A percentile compares a stretch with the other conserved stretches of the same genome.
These are phyloP conservation scores for Eulemur coronatus DNA, from an alignment of 2,797 vertebrate genomes.

Conservation along the genomic window DNA sequence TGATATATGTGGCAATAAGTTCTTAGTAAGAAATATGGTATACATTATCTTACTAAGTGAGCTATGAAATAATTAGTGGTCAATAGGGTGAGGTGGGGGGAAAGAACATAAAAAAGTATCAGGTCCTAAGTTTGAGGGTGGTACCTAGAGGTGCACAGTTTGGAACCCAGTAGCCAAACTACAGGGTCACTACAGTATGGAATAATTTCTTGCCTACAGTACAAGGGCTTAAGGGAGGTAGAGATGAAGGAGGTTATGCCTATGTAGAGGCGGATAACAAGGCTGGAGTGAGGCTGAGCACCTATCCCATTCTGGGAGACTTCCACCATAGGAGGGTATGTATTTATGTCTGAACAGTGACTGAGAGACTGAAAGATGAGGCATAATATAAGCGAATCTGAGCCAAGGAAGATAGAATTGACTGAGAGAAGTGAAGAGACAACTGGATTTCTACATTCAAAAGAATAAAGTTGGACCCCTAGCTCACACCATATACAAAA, in stretches of 20 bases:
- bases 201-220: neutral
- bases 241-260: neutral
- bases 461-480: neutral
- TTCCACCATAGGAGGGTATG: neutral
- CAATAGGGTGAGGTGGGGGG: rapidly evolving
- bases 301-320: neutral
- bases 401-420: neutral
- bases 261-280: neutral
- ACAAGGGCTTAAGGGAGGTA: neutral
- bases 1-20: neutral
- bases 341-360: neutral
- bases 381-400: neutral
- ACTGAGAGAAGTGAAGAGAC: neutral
- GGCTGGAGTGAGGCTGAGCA: neutral
- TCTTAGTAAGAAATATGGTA: neutral
- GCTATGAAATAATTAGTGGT: neutral
- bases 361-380: neutral
- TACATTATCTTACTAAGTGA: neutral
- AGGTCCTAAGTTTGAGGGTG: neutral
- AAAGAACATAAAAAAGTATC: neutral
- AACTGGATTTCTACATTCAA: neutral
- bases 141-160: neutral
- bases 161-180: neutral
- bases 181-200: neutral
- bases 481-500: neutral